Percentiles rank a stretch among this genome's conserved stretches.
Conservation (phyloP, 2,113 vertebrate species). For the Phylloscopus trochilus region DNA sequence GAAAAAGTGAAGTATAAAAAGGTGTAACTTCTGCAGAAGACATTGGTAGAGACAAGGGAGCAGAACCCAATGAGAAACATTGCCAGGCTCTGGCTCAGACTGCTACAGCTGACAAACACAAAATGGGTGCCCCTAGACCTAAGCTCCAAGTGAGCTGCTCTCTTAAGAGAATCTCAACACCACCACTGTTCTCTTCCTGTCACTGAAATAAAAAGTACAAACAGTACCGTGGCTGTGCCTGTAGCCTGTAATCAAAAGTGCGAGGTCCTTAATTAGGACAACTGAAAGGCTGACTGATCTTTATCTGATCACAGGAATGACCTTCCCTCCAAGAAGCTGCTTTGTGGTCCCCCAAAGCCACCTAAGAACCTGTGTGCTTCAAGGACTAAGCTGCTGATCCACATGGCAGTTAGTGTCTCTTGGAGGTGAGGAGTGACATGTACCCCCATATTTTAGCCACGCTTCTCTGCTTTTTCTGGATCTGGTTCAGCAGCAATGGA, state of each 20-base stretch:
- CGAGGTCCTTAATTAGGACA: not conserved
- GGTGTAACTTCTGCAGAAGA: not conserved
- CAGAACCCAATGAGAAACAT: not conserved
- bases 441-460: fast-evolving
- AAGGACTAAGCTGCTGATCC: not conserved
- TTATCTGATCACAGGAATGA: not conserved
- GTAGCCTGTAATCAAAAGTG: not conserved
- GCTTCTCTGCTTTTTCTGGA: not conserved
- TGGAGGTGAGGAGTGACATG: not conserved
- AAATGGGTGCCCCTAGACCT: not conserved
- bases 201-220: not conserved
- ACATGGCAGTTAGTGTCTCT: not conserved
- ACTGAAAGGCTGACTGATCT: not conserved
- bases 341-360: not conserved
- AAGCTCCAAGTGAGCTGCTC: not conserved
- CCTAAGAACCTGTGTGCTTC: not conserved
- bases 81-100: not conserved
- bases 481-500: not conserved
- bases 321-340: not conserved
- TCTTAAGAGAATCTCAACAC: not conserved
- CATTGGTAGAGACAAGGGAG: not conserved
- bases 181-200: not conserved
- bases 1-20: not conserved
- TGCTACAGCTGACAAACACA: not conserved
- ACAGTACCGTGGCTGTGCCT: not conserved